Percentiles rank a stretch among this genome's conserved stretches.
These are phyloP conservation scores for Acyrthosiphon pisum DNA, from an alignment of 1,140 invertebrate genomes.

Conservation along the genomic window DNA sequence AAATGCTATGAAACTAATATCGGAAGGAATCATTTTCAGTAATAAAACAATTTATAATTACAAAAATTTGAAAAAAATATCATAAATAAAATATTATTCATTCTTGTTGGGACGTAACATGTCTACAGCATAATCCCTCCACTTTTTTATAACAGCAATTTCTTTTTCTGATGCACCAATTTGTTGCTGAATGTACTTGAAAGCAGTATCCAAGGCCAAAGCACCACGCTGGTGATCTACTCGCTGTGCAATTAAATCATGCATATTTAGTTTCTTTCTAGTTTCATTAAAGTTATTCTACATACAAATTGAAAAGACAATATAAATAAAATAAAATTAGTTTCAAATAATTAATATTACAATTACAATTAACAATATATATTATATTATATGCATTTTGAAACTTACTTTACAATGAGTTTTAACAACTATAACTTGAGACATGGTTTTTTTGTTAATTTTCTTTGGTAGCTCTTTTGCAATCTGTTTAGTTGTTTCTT, in stretches of 20 bases:
- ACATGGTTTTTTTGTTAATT: not conserved
- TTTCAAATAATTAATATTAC: not conserved
- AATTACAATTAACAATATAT: not conserved
- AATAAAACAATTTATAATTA: not conserved
- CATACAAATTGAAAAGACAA: not conserved
- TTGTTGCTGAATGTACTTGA: conserved; percentile 51
- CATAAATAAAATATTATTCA: not conserved
- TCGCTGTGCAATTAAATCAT: conserved; percentile 26
- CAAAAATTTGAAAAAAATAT: not conserved
- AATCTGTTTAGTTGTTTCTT: not conserved
- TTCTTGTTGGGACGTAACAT: conserved; percentile 25
- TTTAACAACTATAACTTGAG: conserved; percentile 15
- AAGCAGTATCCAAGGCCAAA: conserved; percentile 42
- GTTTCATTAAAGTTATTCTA: not conserved
- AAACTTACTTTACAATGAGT: conserved; percentile 13
- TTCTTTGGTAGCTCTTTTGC: not conserved
- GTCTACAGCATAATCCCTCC: conserved; percentile 46
- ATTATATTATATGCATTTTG: too few species aligned
- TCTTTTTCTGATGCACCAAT: conserved; percentile 51
- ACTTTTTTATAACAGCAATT: conserved; percentile 44
- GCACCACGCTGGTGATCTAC: conserved; percentile 45
- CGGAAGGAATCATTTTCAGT: not conserved
- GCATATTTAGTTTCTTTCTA: not conserved
- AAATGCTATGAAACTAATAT: not conserved
- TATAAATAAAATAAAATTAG: not conserved